Evolutionary conservation across 2,888 invertebrate species (phyloP).

Genomic region (Acronicta alni): DNA sequence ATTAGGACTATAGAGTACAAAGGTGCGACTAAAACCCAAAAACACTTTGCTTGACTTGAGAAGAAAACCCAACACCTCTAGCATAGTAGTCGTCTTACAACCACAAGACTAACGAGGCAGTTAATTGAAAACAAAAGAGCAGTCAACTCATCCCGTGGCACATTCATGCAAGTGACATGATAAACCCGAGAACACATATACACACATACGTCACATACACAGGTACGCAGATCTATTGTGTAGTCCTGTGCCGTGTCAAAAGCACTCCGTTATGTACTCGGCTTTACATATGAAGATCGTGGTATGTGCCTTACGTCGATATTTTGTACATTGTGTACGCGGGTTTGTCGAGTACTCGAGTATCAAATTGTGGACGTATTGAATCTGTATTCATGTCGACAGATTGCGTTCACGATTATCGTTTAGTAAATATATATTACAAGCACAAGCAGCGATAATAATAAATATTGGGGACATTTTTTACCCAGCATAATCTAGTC

Average conservation of each 20-base stretch:
- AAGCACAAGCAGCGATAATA: no score
- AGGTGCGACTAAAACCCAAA: no score
- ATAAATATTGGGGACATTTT: no score
- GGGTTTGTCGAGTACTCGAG: not conserved
- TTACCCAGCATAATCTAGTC: no score
- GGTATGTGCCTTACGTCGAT: constrained; percentile 14
- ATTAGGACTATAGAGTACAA: no score
- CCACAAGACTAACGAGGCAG: no score
- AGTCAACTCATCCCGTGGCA: constrained; percentile 40
- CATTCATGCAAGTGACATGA: constrained; percentile 51
- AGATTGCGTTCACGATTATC: not conserved
- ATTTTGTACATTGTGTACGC: constrained; percentile 12
- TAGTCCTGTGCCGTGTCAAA: constrained; percentile 38
- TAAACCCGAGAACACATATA: constrained; percentile 41
- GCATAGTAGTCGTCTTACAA: no score
- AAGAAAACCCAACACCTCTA: no score
- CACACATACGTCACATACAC: no score
- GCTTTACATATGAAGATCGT: constrained; percentile 34
- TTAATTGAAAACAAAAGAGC: constrained; percentile 45
- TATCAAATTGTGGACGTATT: not conserved
- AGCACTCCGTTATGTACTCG: constrained; percentile 34
- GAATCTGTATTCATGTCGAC: not conserved
- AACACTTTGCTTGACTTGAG: no score
- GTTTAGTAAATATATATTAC: not conserved
- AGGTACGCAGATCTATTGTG: constrained; percentile 40